phyloP scores from a whole-genome alignment of 2,888 invertebrate genomes.

The Serripes groenlandicus region DNA sequence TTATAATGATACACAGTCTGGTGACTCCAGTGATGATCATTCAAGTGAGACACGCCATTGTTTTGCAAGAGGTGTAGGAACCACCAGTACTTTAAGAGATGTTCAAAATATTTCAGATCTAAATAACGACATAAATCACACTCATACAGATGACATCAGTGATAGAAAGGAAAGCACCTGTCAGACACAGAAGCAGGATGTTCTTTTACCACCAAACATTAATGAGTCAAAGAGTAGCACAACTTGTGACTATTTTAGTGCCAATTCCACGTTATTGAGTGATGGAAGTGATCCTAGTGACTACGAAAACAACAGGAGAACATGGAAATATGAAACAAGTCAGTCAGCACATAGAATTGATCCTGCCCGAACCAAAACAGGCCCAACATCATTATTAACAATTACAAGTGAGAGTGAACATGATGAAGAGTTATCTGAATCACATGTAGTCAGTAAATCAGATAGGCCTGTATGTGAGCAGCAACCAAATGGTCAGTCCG shows the following conservation, averaged over 20 bases:
- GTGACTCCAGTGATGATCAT: not conserved
- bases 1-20: not conserved
- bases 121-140: too few relatives aligned
- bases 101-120: not conserved
- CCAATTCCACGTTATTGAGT: not conserved
- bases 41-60: too few relatives aligned
- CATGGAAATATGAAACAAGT: slow-evolving; percentile 17
- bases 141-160: too few relatives aligned
- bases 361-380: not conserved
- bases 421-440: not conserved
- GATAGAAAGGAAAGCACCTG: too few relatives aligned
- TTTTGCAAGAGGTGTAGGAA: too few relatives aligned
- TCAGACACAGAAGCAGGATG: too few relatives aligned
- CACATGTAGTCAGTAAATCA: not conserved
- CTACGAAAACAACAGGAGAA: not conserved
- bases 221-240: not conserved
- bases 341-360: not conserved
- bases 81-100: too few relatives aligned
- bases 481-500: not conserved
- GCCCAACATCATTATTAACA: not conserved
- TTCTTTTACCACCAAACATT: not conserved
- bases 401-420: not conserved
- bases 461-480: too few relatives aligned
- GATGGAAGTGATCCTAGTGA: slow-evolving; percentile 13
- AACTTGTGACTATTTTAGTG: not conserved